Conservation (phyloP, 2,797 vertebrate genomes). For the Otolemur crassicaudatus region DNA sequence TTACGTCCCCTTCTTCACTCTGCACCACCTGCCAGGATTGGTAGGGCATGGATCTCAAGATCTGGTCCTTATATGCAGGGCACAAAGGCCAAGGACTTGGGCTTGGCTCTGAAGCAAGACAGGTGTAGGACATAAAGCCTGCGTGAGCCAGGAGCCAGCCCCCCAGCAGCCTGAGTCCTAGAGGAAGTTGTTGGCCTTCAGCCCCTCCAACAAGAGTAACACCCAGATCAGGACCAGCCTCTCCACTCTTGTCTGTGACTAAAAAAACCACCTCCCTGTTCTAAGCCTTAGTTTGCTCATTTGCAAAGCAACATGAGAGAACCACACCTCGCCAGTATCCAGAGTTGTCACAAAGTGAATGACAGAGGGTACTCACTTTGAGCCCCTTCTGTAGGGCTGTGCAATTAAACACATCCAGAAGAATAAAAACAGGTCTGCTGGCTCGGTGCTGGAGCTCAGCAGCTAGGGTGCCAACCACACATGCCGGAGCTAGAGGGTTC, state of each 20-base stretch:
- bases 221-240: neutral
- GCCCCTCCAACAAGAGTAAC: neutral
- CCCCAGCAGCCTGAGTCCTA: neutral
- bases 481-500: too few species aligned
- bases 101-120: neutral
- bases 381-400: neutral
- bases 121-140: neutral
- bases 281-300: neutral
- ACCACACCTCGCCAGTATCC: neutral
- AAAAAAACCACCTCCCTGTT: neutral
- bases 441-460: too few species aligned
- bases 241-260: neutral
- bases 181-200: neutral
- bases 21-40: neutral
- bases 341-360: neutral
- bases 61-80: neutral
- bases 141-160: too few species aligned
- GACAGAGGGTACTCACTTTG: neutral
- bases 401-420: neutral
- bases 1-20: neutral
- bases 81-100: neutral
- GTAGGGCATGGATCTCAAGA: neutral
- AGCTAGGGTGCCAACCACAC: too few species aligned
- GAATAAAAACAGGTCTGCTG: neutral
- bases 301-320: neutral